Evolutionary conservation across 2,888 invertebrate genomes (phyloP).

Genomic region (Carabus problematicus): DNA sequence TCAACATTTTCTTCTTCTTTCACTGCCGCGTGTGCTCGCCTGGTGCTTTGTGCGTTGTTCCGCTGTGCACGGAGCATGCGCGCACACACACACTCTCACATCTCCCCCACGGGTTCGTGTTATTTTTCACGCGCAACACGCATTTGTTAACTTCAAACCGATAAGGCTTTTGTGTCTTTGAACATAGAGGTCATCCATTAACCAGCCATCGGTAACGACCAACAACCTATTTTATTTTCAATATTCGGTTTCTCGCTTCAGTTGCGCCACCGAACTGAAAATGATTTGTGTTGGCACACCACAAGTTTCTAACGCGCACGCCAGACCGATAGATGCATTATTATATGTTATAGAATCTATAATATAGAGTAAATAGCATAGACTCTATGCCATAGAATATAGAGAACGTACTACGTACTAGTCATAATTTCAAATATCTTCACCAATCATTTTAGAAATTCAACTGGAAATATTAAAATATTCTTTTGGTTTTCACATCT

Average conservation of each 20-base stretch:
- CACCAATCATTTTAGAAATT: too few relatives aligned
- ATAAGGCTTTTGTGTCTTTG: constrained; percentile 60
- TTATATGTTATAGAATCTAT: too few relatives aligned
- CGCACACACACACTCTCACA: neutral
- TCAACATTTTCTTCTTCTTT: constrained; percentile 49
- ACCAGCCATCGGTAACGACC: constrained; percentile 43
- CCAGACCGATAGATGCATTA: too few relatives aligned
- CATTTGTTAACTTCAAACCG: constrained; percentile 58
- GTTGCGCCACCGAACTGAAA: neutral
- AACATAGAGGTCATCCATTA: constrained; percentile 60
- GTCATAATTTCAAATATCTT: too few relatives aligned
- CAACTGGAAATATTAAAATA: too few relatives aligned
- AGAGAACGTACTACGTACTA: too few relatives aligned
- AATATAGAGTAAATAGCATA: too few relatives aligned
- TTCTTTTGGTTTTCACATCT: too few relatives aligned
- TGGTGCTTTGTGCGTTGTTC: constrained; percentile 10
- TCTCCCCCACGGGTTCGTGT: constrained; percentile 15
- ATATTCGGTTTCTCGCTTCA: constrained; percentile 38
- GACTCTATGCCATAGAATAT: too few relatives aligned
- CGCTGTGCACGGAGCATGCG: constrained; percentile 32
- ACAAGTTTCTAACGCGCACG: too few relatives aligned
- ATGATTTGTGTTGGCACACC: too few relatives aligned
- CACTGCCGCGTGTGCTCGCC: too few relatives aligned
- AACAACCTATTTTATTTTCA: constrained; percentile 42
- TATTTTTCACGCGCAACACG: constrained; percentile 55